phyloP scores from a whole-genome alignment of 1,140 invertebrate species.

The Bicyclus anynana region DNA sequence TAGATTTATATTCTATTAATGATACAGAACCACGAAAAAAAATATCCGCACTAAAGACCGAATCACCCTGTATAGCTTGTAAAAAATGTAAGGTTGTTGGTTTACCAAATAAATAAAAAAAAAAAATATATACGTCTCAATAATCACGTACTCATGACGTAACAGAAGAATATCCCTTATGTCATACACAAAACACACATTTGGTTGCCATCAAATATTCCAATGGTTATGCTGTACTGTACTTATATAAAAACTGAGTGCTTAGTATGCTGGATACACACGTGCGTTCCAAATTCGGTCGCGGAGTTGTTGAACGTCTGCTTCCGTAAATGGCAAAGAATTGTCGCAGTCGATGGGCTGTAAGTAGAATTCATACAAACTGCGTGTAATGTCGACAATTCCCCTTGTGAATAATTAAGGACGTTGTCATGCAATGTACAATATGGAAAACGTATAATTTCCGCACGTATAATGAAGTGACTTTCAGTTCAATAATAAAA shows the following conservation, averaged over 20 bases:
- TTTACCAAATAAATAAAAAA: too few relatives aligned
- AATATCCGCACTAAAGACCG: too few relatives aligned
- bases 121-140: too few relatives aligned
- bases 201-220: background rate
- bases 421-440: background rate
- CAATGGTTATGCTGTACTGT: slow-evolving; percentile 14
- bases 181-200: slow-evolving; percentile 9
- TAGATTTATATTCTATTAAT: too few relatives aligned
- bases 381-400: slow-evolving; percentile 3
- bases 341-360: slow-evolving; percentile 6
- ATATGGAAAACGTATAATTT: too few relatives aligned
- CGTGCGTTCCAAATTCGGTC: slow-evolving; percentile 23
- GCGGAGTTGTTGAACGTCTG: slow-evolving; percentile 18
- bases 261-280: slow-evolving; percentile 23
- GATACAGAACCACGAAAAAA: too few relatives aligned
- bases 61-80: too few relatives aligned
- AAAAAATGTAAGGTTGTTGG: too few relatives aligned
- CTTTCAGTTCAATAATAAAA: too few relatives aligned
- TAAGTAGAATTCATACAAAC: slow-evolving; percentile 15
- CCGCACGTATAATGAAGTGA: too few relatives aligned
- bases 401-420: slow-evolving; percentile 15
- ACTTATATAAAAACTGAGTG: slow-evolving; percentile 19
- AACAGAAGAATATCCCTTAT: slow-evolving; percentile 1
- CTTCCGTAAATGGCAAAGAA: slow-evolving; percentile 20
- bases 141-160: too few relatives aligned